These are phyloP conservation scores for Anoplopoma fimbria DNA, from an alignment of 2,113 vertebrate genomes.

Conservation along the genomic window DNA sequence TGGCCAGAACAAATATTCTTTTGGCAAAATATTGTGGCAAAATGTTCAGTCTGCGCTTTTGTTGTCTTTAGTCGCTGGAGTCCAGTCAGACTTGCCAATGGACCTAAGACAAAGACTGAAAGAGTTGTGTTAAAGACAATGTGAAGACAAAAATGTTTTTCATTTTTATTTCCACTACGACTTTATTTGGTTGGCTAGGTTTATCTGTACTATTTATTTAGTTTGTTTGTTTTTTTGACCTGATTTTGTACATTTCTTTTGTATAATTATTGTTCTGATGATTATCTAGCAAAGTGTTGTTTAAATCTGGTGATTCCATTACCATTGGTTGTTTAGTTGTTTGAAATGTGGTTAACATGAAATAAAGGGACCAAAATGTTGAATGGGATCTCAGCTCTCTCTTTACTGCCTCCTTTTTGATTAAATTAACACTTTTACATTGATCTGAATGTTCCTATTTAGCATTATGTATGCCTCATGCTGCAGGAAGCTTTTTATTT, in stretches of 20 bases:
- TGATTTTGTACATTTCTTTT: constrained; percentile 80
- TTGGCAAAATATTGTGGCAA: constrained; percentile 45
- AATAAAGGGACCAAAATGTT: constrained; percentile 88
- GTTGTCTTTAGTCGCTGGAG: constrained; percentile 18
- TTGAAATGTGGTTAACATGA: constrained; percentile 85
- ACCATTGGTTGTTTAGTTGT: constrained; percentile 85
- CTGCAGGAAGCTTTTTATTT: too few species aligned
- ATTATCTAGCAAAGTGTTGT: constrained; percentile 81
- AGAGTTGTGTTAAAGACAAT: constrained; percentile 46
- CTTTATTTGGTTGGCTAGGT: constrained; percentile 45
- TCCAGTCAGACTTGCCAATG: constrained; percentile 42
- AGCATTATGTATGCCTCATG: too few species aligned
- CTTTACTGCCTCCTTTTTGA: not conserved
- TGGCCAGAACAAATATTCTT: not conserved
- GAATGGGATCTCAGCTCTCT: constrained; percentile 33
- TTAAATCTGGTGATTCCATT: constrained; percentile 83
- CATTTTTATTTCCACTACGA: constrained; percentile 27
- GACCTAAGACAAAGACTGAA: constrained; percentile 57
- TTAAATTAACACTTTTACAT: not conserved
- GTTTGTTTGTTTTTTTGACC: constrained; percentile 40
- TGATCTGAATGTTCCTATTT: not conserved
- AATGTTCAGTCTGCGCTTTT: constrained; percentile 37
- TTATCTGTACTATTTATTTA: constrained; percentile 60
- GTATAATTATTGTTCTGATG: constrained; percentile 67
- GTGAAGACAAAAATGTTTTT: constrained; percentile 58